A percentile compares a stretch with the other conserved stretches of the same genome.
Evolutionary conservation across 2,113 vertebrate species (phyloP).

Genomic region (Corydoras sp.): DNA sequence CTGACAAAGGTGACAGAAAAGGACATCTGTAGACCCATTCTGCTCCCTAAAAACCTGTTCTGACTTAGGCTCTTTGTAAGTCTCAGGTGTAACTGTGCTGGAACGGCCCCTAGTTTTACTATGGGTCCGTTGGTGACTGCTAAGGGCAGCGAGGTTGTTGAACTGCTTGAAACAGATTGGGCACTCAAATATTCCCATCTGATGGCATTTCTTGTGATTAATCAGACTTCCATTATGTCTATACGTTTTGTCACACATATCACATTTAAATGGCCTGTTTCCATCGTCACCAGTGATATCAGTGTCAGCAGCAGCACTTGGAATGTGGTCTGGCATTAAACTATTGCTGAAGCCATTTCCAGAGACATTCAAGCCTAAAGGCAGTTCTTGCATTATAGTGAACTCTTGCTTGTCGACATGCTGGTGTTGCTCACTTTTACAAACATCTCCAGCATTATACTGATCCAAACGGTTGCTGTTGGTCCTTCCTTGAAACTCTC

Average conservation of each 20-base stretch:
- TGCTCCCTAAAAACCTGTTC: conserved; percentile 46
- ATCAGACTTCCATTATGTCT: conserved; percentile 81
- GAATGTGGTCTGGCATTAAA: conserved; percentile 41
- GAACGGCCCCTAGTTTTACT: conserved; percentile 52
- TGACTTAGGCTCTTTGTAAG: conserved; percentile 28
- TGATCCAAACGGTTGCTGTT: conserved; percentile 37
- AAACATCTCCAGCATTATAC: conserved; percentile 19
- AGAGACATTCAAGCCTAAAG: conserved; percentile 37
- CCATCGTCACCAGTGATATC: conserved; percentile 40
- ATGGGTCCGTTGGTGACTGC: conserved; percentile 80
- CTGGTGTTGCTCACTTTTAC: conserved; percentile 41
- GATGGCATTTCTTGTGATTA: conserved; percentile 84
- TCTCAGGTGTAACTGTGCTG: conserved; percentile 31
- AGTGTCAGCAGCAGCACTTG: conserved; percentile 43
- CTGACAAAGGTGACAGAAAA: conserved; percentile 71
- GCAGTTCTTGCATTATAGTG: conserved; percentile 33
- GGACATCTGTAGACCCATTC: conserved; percentile 49
- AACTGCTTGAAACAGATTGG: conserved; percentile 77
- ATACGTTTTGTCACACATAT: conserved; percentile 79
- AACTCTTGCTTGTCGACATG: conserved; percentile 37
- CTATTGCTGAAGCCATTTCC: conserved; percentile 51
- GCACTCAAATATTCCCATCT: conserved; percentile 79
- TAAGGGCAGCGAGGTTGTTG: conserved; percentile 79
- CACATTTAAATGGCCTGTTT: conserved; percentile 67
- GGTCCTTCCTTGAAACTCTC: conserved; percentile 41